Conservation (phyloP, 1,140 invertebrate genomes). For the Rhizoglyphus robini region DNA sequence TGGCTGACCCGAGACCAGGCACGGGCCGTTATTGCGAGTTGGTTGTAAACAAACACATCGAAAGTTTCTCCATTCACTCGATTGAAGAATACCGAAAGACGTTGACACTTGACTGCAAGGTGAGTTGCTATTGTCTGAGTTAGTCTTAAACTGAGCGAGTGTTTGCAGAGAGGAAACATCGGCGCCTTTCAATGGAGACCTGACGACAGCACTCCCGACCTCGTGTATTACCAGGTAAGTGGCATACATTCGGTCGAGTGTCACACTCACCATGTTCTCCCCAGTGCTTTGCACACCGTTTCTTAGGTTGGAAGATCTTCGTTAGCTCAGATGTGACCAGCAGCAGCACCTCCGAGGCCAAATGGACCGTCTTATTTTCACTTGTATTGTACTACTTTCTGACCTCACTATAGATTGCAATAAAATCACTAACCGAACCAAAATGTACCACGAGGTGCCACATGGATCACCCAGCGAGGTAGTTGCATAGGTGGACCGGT, state of each 20-base stretch:
- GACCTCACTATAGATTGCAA: background rate
- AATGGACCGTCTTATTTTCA: background rate
- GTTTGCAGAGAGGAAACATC: conserved; percentile 48
- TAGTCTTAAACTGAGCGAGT: background rate
- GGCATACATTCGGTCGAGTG: background rate
- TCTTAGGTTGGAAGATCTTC: conserved; percentile 84
- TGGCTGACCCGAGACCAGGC: conserved; percentile 11
- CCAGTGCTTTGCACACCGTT: conserved; percentile 74
- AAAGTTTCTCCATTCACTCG: conserved; percentile 56
- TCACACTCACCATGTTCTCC: conserved; percentile 83
- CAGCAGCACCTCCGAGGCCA: background rate
- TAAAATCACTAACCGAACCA: background rate
- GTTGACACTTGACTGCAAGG: conserved; percentile 61
- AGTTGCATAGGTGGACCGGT: background rate
- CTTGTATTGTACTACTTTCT: background rate
- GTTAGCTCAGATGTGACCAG: conserved; percentile 9
- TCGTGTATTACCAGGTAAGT: conserved; percentile 75
- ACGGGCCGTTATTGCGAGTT: conserved; percentile 59
- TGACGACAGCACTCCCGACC: conserved; percentile 68
- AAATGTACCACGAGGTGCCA: background rate
- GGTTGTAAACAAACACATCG: conserved; percentile 54
- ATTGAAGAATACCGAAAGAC: conserved; percentile 78
- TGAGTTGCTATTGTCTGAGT: background rate
- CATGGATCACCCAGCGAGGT: background rate
- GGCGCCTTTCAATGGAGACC: conserved; percentile 75